Evolutionary conservation across 2,797 vertebrate species (phyloP), one percentile per base, ranked within the genome.

Genomic region (Scleropages formosus): DNA sequence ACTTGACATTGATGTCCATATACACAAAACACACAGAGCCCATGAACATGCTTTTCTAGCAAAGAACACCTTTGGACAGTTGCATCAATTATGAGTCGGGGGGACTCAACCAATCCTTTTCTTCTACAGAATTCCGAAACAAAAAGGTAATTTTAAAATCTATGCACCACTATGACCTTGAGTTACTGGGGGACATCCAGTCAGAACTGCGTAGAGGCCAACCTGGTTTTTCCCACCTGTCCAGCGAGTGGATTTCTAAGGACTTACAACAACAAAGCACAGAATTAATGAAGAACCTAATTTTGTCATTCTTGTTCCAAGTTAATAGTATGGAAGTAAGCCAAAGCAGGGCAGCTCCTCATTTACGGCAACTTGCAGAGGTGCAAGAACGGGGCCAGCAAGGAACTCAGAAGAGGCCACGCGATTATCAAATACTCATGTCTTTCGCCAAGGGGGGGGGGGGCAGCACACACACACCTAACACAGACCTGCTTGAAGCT

Each of bases 91-190:
- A 44, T 24, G 22, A 49, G 18, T 26, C 24, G 39, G 51, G 12
- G 59, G 18, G 66, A 62, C n/a, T n/a, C 49, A 63, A 74, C 3
- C 27, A 47, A 59, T 61, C 65, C 8, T 46, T 56, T 20, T 46
- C 46, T n/a, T 61, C 59, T 61, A 3, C 9, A 2, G 9, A 56
- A 18, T 3, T 24, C 49, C 44, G 26, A 15, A 73, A 9, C 59
- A 66, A 74, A 68, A 22, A 71, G 89, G 86, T 85, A 82, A 87
- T 84, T 78, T 74, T 76, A 78, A 81, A 84, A 86, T 87, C 87
- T 84, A 82, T 79, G 82, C 76, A 82, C 80, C 88, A 89, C 89
- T 85, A 89, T 89, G 83, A 83, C 84, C 84, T 88, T 88, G 87
- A 89, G 83, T 82, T 82, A 86, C 87, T 88, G 84, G 56, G 26